phyloP scores from a whole-genome alignment of 2,113 vertebrate species.

The Brachypteracias leptosomus region DNA sequence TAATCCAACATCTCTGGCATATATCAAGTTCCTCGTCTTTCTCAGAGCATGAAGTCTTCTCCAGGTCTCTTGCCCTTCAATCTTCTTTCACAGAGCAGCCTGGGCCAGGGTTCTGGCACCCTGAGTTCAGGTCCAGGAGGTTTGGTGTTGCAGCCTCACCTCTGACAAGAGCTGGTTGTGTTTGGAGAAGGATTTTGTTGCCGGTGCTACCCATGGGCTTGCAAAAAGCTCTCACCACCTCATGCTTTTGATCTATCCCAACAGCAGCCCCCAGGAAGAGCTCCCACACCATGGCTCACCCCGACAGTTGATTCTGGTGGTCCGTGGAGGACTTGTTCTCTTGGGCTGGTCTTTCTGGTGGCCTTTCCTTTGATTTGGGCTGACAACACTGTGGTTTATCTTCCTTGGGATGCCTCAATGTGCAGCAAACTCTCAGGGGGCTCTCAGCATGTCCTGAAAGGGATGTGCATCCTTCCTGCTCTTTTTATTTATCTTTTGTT shows the following conservation, averaged over 20 bases:
- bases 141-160: background rate
- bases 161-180: no score
- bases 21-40: background rate
- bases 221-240: background rate
- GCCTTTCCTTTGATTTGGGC: background rate
- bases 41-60: background rate
- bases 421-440: background rate
- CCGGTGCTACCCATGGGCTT: accelerated
- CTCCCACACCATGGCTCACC: accelerated
- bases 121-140: background rate
- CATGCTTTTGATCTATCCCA: accelerated
- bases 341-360: background rate
- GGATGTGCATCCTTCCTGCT: background rate
- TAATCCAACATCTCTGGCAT: background rate
- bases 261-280: background rate
- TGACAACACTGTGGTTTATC: accelerated
- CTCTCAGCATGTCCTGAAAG: background rate
- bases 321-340: background rate
- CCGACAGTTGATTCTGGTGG: background rate
- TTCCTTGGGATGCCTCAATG: background rate
- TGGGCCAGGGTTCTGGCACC: background rate
- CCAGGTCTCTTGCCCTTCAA: background rate
- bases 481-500: background rate
- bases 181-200: background rate
- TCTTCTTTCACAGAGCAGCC: background rate